A percentile compares a stretch with the other conserved stretches of the same genome.
Evolutionary conservation across 2,113 vertebrate species (phyloP).

Genomic region (Catharus fuscescens): DNA sequence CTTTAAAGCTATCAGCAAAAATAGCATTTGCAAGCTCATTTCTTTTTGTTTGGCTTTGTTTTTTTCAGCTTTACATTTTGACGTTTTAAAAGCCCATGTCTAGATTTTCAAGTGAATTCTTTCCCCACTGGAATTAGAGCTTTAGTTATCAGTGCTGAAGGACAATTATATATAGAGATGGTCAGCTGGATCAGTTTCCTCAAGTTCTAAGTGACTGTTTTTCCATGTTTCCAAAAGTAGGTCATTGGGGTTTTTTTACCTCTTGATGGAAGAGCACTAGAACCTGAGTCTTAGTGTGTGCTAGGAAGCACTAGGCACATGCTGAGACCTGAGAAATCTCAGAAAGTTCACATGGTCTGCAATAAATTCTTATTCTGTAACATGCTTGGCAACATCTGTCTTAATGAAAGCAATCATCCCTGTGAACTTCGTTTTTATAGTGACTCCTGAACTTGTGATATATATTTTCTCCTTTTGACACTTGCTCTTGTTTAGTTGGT

Average conservation of each 20-base stretch:
- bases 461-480: neutral
- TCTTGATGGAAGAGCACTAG: neutral
- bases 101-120: conserved; percentile 27
- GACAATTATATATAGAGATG: neutral
- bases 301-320: neutral
- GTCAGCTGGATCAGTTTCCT: conserved; percentile 17
- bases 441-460: neutral
- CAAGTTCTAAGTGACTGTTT: neutral
- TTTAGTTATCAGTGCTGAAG: conserved; percentile 1
- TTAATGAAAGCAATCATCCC: neutral
- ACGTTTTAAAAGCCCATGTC: conserved; percentile 29
- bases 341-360: neutral
- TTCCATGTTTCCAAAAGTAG: neutral
- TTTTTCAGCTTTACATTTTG: conserved; percentile 3
- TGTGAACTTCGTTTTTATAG: neutral
- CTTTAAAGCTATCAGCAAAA: conserved; percentile 32
- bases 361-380: neutral
- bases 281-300: neutral
- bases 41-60: neutral
- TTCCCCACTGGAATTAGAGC: neutral
- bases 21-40: neutral
- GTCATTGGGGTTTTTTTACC: neutral
- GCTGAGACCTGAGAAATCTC: neutral
- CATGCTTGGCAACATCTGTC: neutral
- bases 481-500: neutral